Evolutionary conservation across 2,797 vertebrate species (phyloP).

Genomic region (Coregonus ussuriensis): DNA sequence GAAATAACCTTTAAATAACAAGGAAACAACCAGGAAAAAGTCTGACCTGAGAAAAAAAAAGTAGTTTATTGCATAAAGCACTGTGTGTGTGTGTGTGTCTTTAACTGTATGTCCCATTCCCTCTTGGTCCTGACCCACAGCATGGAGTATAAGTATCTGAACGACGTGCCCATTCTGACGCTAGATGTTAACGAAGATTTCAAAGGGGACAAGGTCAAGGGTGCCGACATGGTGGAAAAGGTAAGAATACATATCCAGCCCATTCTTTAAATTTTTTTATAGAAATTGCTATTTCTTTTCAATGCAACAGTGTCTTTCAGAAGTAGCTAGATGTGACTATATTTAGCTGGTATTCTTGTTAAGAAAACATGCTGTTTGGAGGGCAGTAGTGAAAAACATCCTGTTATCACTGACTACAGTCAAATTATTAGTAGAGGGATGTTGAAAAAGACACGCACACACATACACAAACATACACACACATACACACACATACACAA

Average conservation of each 20-base stretch:
- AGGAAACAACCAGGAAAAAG: not conserved
- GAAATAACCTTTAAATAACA: not conserved
- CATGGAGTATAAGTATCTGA: constrained; percentile 85
- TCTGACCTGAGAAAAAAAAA: not conserved
- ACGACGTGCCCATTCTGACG: constrained; percentile 84
- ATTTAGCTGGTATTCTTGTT: not conserved
- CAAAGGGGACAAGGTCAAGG: constrained; percentile 70
- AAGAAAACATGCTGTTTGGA: not conserved
- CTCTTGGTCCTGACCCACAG: constrained; percentile 62
- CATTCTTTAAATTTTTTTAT: too few species aligned
- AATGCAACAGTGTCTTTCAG: not conserved
- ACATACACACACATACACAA: not conserved
- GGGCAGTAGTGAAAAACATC: not conserved
- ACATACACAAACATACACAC: not conserved
- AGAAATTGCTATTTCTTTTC: not conserved
- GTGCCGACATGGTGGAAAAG: constrained; percentile 86
- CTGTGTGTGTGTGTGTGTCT: constrained; percentile 5
- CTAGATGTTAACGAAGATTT: constrained; percentile 91
- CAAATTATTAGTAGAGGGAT: not conserved
- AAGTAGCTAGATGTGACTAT: not conserved
- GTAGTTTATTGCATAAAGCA: not conserved
- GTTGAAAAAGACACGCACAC: not conserved
- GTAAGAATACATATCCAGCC: constrained; percentile 62
- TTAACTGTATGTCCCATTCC: not conserved
- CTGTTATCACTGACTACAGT: not conserved